These are phyloP conservation scores for Macaca nemestrina DNA, from an alignment of 2,113 vertebrate genomes.

Conservation along the genomic window DNA sequence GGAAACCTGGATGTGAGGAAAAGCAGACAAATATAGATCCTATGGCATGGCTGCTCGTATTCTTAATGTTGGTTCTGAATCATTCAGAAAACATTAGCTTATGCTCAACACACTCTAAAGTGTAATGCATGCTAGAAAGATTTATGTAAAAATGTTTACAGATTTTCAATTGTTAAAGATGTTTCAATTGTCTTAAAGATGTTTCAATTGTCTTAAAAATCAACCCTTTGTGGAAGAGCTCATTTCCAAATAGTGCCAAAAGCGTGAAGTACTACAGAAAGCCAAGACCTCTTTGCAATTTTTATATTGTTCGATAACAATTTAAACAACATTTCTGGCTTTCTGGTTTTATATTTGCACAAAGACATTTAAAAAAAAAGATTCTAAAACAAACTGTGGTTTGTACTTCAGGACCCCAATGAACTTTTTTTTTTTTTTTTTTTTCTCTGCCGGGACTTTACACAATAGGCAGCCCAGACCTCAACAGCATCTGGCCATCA, in stretches of 20 bases:
- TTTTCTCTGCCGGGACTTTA: conserved; percentile 34
- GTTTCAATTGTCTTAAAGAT: background rate
- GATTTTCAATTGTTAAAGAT: background rate
- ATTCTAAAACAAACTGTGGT: conserved; percentile 61
- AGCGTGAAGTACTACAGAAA: conserved; percentile 34
- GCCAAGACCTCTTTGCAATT: conserved; percentile 54
- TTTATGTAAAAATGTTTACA: background rate
- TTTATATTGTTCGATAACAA: conserved; percentile 57
- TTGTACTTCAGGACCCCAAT: conserved; percentile 44
- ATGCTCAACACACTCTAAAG: background rate
- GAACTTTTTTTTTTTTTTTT: background rate
- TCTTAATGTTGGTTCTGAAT: background rate
- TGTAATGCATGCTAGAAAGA: conserved; percentile 20
- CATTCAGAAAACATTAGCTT: conserved; percentile 4
- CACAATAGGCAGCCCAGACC: background rate
- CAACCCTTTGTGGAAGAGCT: conserved; percentile 4
- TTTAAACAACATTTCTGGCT: conserved; percentile 61
- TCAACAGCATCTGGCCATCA: conserved; percentile 67
- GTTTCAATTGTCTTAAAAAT: conserved; percentile 13
- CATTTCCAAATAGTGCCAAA: conserved; percentile 46
- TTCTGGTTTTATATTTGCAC: conserved; percentile 62
- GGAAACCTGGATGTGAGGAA: background rate
- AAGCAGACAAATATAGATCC: background rate
- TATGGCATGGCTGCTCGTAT: background rate
- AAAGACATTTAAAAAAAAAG: conserved; percentile 36